These are phyloP conservation scores for Dicrostonyx torquatus DNA, from an alignment of 2,797 vertebrate genomes.

Conservation along the genomic window DNA sequence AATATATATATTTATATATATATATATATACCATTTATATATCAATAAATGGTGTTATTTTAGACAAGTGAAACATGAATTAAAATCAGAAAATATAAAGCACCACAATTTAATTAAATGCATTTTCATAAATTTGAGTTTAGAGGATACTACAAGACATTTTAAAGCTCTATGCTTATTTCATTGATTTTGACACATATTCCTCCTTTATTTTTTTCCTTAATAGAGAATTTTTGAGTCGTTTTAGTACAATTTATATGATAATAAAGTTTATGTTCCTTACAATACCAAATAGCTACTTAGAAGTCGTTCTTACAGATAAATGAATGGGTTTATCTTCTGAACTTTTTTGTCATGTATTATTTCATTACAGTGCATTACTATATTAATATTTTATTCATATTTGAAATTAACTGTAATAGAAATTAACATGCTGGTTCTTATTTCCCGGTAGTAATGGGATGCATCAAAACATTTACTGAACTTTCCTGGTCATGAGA, in stretches of 20 bases:
- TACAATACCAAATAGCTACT: constrained; percentile 31
- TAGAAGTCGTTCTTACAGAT: background rate
- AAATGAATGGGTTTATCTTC: background rate
- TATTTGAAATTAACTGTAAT: constrained; percentile 59
- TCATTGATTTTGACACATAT: constrained; percentile 59
- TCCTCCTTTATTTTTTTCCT: constrained; percentile 74
- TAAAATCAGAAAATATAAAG: background rate
- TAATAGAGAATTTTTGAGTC: constrained; percentile 75
- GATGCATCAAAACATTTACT: constrained; percentile 54
- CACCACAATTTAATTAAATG: constrained; percentile 68
- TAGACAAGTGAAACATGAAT: background rate
- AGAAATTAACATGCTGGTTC: constrained; percentile 53
- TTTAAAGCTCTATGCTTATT: constrained; percentile 67
- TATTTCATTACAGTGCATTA: constrained; percentile 57
- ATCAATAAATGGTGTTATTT: background rate
- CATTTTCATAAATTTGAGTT: constrained; percentile 68
- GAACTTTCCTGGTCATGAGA: constrained; percentile 60
- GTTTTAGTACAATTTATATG: constrained; percentile 67
- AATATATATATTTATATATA: background rate
- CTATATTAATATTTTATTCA: constrained; percentile 64
- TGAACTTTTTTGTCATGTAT: constrained; percentile 25
- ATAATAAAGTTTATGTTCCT: constrained; percentile 68
- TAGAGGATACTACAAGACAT: constrained; percentile 38
- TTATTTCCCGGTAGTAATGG: constrained; percentile 69
- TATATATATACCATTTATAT: background rate